Evolutionary conservation across 1,140 invertebrate genomes (phyloP).

Genomic region (Ceratina calcarata): DNA sequence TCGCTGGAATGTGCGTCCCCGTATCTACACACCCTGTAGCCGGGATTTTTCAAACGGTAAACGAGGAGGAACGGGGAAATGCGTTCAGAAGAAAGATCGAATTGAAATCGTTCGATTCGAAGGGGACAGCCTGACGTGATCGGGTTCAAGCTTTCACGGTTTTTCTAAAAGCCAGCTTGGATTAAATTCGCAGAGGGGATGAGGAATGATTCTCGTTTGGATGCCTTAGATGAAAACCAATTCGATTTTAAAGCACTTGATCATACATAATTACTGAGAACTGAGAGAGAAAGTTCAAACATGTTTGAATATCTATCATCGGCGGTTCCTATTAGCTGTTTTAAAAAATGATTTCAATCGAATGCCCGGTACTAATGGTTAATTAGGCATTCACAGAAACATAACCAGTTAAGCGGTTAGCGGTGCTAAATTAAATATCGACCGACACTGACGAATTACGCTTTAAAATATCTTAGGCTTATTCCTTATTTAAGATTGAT

Average conservation of each 20-base stretch:
- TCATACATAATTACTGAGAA: too few relatives aligned
- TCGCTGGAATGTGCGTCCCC: slow-evolving; percentile 52
- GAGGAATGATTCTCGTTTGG: neutral
- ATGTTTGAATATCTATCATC: too few relatives aligned
- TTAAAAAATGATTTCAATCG: too few relatives aligned
- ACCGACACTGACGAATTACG: neutral
- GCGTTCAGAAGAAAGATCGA: neutral
- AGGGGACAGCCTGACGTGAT: slow-evolving; percentile 44
- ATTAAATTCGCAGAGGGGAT: slow-evolving; percentile 29
- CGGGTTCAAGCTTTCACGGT: slow-evolving; percentile 20
- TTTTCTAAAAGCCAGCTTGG: neutral
- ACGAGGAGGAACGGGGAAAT: slow-evolving; percentile 15
- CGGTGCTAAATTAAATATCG: neutral
- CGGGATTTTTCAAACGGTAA: slow-evolving; percentile 37
- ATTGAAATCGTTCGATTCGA: slow-evolving; percentile 42
- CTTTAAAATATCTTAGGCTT: slow-evolving; percentile 4
- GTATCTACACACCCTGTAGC: slow-evolving; percentile 33
- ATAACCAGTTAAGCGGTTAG: neutral
- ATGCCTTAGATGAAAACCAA: too few relatives aligned
- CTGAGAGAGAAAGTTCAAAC: too few relatives aligned
- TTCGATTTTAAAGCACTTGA: too few relatives aligned
- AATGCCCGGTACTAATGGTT: too few relatives aligned
- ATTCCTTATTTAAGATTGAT: slow-evolving; percentile 45
- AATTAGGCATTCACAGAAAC: neutral
- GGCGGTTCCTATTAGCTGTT: too few relatives aligned